phyloP scores from a whole-genome alignment of 2,797 vertebrate species.

The Silurus aristotelis region DNA sequence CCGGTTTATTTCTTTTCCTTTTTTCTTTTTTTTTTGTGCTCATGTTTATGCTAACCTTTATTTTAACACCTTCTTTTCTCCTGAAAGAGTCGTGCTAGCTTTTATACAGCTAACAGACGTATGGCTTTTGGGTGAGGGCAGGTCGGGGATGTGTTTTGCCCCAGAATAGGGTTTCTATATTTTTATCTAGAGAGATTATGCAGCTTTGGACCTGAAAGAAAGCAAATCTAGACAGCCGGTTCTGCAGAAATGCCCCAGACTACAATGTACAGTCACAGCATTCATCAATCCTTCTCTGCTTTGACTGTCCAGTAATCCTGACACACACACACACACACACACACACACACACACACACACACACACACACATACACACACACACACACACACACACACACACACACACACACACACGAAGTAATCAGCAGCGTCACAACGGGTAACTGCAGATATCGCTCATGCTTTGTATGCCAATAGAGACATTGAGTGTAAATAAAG shows the following conservation, averaged over 20 bases:
- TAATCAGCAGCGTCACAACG: slow-evolving; percentile 40
- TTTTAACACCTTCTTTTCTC: slow-evolving; percentile 1
- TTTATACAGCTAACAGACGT: slow-evolving; percentile 38
- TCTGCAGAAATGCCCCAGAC: neutral
- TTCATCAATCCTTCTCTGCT: neutral
- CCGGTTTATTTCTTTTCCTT: neutral
- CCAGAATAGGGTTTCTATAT: too few relatives aligned
- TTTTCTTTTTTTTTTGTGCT: slow-evolving; percentile 50
- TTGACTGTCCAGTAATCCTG: slow-evolving; percentile 11
- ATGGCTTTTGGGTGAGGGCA: neutral
- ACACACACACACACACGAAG: slow-evolving; percentile 27
- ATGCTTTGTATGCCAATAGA: slow-evolving; percentile 64
- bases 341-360: neutral
- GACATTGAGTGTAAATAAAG: slow-evolving; percentile 68
- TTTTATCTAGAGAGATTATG: neutral
- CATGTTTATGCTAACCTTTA: slow-evolving; percentile 49
- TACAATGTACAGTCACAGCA: slow-evolving; percentile 18
- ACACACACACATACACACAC: too few relatives aligned
- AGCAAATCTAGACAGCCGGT: slow-evolving; percentile 8
- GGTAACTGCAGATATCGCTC: slow-evolving; percentile 62
- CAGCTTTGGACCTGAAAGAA: neutral
- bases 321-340: slow-evolving; percentile 12
- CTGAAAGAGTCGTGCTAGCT: slow-evolving; percentile 2
- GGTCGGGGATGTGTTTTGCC: neutral
- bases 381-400: slow-evolving; percentile 18